A percentile compares a stretch with the other conserved stretches of the same genome.
Evolutionary conservation across 2,113 vertebrate species (phyloP).

Genomic region (Phylloscopus whistleri): DNA sequence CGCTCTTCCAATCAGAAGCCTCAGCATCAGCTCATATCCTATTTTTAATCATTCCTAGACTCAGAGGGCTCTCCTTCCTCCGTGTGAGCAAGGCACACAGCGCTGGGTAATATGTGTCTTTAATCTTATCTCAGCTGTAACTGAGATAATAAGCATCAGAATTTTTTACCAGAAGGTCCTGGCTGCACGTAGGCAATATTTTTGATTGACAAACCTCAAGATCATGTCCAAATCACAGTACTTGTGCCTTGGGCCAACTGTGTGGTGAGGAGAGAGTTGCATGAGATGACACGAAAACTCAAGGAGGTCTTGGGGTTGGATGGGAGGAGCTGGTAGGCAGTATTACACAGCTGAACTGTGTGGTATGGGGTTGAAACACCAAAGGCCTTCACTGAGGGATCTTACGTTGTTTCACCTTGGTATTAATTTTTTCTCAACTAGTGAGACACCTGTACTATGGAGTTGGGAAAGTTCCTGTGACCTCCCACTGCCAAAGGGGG

Average conservation of each 20-base stretch:
- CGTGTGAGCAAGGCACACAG: constrained; percentile 5
- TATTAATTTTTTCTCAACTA: background rate
- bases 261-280: background rate
- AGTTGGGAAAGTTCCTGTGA: background rate
- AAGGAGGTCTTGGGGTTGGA: background rate
- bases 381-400: background rate
- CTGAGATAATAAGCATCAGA: constrained; percentile 28
- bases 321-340: background rate
- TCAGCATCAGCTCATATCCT: constrained; percentile 54
- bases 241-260: background rate
- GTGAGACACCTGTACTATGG: background rate
- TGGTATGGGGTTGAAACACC: background rate
- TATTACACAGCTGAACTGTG: background rate
- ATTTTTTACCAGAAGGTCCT: constrained; percentile 30
- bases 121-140: constrained; percentile 64
- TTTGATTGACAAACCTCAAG: constrained; percentile 41
- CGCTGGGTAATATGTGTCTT: constrained; percentile 52
- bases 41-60: constrained; percentile 60
- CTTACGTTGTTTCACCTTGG: background rate
- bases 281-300: background rate
- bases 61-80: constrained; percentile 51
- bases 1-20: constrained; percentile 65
- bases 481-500: accelerated
- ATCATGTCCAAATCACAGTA: background rate
- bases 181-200: constrained; percentile 24